phyloP scores from a whole-genome alignment of 2,797 vertebrate genomes.

The Hylomyscus alleni region DNA sequence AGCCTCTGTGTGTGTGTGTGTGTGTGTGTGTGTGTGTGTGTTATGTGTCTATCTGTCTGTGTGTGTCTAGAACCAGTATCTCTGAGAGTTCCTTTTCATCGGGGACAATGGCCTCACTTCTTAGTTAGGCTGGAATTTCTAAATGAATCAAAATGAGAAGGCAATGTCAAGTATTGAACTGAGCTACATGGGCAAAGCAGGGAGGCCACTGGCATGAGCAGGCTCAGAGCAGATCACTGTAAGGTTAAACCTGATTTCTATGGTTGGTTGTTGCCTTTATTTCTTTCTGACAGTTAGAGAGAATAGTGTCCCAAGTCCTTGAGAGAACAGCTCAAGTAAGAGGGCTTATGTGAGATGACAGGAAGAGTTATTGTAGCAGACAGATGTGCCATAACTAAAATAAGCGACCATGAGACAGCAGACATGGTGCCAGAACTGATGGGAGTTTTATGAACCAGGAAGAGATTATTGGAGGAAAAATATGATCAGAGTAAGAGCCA shows the following conservation, averaged over 20 bases:
- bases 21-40: neutral
- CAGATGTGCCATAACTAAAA: neutral
- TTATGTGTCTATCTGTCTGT: neutral
- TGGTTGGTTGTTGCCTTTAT: neutral
- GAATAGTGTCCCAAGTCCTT: slow-evolving; percentile 18
- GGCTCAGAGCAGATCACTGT: neutral
- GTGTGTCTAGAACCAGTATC: neutral
- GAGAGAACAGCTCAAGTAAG: slow-evolving; percentile 22
- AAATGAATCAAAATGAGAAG: slow-evolving; percentile 16
- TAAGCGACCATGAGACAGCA: neutral
- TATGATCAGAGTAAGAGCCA: slow-evolving; percentile 1
- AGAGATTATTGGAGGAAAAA: slow-evolving; percentile 41
- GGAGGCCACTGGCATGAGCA: neutral
- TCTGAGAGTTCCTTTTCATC: neutral
- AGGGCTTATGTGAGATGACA: slow-evolving; percentile 47
- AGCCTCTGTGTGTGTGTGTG: neutral
- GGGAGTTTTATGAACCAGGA: slow-evolving; percentile 25
- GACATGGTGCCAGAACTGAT: neutral
- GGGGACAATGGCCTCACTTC: neutral
- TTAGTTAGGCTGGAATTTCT: neutral
- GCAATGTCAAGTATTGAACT: neutral
- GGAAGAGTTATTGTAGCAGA: slow-evolving; percentile 41
- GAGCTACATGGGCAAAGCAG: neutral
- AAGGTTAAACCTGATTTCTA: neutral
- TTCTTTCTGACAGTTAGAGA: neutral